A percentile compares a stretch with the other conserved stretches of the same genome.
Conservation (phyloP, 2,113 vertebrate species). For the Hypomesus transpacificus region DNA sequence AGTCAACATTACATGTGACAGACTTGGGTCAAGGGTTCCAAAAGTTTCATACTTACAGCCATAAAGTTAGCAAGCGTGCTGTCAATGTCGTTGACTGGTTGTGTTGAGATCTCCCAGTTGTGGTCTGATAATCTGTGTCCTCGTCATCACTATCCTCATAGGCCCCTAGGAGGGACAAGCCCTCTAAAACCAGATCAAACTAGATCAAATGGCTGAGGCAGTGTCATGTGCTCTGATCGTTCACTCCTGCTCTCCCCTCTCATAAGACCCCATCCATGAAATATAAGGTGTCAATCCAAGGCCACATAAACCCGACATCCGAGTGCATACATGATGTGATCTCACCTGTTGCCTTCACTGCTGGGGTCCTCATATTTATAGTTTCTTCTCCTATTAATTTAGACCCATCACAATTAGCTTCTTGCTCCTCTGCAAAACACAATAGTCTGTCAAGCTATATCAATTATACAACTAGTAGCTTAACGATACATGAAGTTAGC, state of each 20-base stretch:
- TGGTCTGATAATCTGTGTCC: constrained; percentile 71
- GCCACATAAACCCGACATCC: too few species aligned
- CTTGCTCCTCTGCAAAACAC: constrained; percentile 77
- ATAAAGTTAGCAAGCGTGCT: constrained; percentile 95
- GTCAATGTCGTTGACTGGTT: constrained; percentile 83
- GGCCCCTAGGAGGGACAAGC: constrained; percentile 89
- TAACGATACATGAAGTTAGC: not conserved
- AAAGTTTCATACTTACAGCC: constrained; percentile 80
- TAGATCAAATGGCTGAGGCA: not conserved
- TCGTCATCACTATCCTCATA: constrained; percentile 95
- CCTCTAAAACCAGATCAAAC: constrained; percentile 72
- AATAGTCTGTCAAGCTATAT: not conserved
- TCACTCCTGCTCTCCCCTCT: not conserved
- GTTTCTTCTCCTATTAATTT: constrained; percentile 60
- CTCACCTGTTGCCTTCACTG: constrained; percentile 88
- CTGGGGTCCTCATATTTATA: constrained; percentile 70
- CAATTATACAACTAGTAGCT: not conserved
- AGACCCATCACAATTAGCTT: constrained; percentile 70
- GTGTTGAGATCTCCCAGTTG: constrained; percentile 65
- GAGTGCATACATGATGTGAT: not conserved
- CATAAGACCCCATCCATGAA: too few species aligned
- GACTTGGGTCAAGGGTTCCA: too few species aligned
- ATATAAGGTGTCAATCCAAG: too few species aligned
- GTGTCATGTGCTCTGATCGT: not conserved
- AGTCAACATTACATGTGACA: too few species aligned